Evolutionary conservation across 2,113 vertebrate genomes (phyloP).

Genomic region (Chunga burmeisteri): DNA sequence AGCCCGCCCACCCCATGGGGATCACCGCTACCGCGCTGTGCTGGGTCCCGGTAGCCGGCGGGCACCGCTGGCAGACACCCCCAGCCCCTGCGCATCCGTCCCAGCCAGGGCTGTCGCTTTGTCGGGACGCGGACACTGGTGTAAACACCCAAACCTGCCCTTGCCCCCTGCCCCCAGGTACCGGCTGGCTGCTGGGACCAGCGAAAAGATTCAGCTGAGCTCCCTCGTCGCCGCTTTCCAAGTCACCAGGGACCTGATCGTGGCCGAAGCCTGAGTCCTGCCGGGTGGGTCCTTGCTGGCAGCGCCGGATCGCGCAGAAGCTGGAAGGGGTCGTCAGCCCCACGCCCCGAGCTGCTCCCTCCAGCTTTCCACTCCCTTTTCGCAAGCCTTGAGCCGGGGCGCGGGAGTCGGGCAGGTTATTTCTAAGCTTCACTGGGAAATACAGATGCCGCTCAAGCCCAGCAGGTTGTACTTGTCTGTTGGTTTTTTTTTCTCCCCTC

Average conservation of each 20-base stretch:
- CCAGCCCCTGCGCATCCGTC: rapidly evolving
- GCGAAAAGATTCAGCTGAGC: slow-evolving; percentile 96
- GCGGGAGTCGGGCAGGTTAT: rapidly evolving
- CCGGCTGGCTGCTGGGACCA: slow-evolving; percentile 89
- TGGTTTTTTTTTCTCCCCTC: background rate
- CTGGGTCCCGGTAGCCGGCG: rapidly evolving
- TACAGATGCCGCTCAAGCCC: background rate
- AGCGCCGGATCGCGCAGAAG: background rate
- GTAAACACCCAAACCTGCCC: background rate
- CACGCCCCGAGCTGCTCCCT: background rate
- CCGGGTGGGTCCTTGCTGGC: rapidly evolving
- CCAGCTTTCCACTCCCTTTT: background rate
- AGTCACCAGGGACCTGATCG: slow-evolving; percentile 89
- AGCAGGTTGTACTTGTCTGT: background rate
- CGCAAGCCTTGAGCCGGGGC: background rate
- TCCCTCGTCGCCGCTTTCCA: slow-evolving; percentile 96
- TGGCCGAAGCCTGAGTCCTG: slow-evolving; percentile 78
- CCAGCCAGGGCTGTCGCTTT: background rate
- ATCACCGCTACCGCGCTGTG: rapidly evolving
- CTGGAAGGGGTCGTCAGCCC: background rate
- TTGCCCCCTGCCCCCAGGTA: slow-evolving; percentile 75
- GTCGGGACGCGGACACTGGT: rapidly evolving
- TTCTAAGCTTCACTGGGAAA: background rate
- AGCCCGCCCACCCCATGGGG: rapidly evolving
- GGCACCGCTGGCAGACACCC: background rate